Conservation (phyloP, 2,888 invertebrate genomes). For the Lasioglossum leucozonium region DNA sequence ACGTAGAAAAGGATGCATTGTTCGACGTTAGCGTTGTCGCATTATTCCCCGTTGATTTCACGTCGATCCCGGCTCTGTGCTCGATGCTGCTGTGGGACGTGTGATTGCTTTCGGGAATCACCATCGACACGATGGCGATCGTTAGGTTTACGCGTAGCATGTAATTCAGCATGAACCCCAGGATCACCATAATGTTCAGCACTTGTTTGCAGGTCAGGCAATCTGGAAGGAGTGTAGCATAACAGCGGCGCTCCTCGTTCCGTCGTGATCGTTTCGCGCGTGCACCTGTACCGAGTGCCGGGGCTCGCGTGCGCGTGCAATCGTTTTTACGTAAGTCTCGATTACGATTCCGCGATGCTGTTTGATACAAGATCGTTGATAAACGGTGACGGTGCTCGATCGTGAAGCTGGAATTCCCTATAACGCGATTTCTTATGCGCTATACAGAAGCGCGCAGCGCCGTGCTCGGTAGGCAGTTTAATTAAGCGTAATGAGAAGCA, state of each 20-base stretch:
- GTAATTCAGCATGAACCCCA: constrained; percentile 96
- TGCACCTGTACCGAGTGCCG: neutral
- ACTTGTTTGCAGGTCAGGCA: constrained; percentile 92
- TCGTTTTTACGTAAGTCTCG: neutral
- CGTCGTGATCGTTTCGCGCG: neutral
- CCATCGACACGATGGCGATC: constrained; percentile 94
- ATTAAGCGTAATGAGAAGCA: neutral
- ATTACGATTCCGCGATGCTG: neutral
- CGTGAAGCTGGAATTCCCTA: neutral
- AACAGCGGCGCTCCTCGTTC: neutral
- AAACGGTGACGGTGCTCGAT: no score
- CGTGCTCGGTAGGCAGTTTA: no score
- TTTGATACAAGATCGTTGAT: neutral
- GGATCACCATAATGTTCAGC: constrained; percentile 92
- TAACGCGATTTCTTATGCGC: neutral
- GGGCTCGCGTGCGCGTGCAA: neutral
- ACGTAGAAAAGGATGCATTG: no score
- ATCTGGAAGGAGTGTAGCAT: constrained; percentile 85
- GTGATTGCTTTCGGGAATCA: constrained; percentile 82
- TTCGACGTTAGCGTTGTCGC: neutral
- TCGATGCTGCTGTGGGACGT: neutral
- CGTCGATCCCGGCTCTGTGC: neutral
- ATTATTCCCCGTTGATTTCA: neutral
- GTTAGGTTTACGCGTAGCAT: constrained; percentile 94
- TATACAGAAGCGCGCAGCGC: neutral